These are phyloP conservation scores for Yponomeuta plumbellus DNA, from an alignment of 2,888 invertebrate genomes.

Conservation along the genomic window DNA sequence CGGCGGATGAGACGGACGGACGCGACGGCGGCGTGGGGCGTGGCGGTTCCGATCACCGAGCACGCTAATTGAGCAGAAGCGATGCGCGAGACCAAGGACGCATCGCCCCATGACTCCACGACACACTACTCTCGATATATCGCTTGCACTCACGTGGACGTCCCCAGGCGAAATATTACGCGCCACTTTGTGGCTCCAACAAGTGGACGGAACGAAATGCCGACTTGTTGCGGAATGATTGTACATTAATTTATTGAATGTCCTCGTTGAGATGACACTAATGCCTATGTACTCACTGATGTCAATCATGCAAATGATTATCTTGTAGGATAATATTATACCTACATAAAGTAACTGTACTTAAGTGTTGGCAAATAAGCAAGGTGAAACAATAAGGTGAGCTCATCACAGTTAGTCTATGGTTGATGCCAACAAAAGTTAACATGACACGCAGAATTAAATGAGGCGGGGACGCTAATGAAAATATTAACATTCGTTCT, in stretches of 20 bases:
- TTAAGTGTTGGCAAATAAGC: not conserved
- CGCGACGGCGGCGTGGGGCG: constrained; percentile 4
- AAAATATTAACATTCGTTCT: not conserved
- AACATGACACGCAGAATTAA: constrained; percentile 24
- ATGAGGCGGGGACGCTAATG: constrained; percentile 12
- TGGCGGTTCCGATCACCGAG: constrained; percentile 64
- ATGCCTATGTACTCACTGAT: no score
- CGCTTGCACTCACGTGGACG: constrained; percentile 7
- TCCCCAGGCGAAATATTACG: constrained; percentile 1
- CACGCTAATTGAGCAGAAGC: constrained; percentile 56
- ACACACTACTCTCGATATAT: constrained; percentile 13
- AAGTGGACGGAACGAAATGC: not conserved
- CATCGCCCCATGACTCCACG: constrained; percentile 17
- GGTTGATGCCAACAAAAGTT: constrained; percentile 28
- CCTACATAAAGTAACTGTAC: not conserved
- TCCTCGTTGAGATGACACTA: not conserved
- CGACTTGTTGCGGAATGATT: not conserved
- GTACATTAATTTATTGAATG: not conserved
- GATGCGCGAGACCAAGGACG: constrained; percentile 43
- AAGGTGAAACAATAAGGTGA: constrained; percentile 28
- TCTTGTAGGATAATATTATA: not conserved
- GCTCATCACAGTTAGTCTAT: constrained; percentile 28
- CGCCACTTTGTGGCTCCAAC: not conserved
- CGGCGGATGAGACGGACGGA: constrained; percentile 11
- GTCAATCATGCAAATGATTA: not conserved